A percentile compares a stretch with the other conserved stretches of the same genome.
Evolutionary conservation across 2,113 vertebrate genomes (phyloP).

Genomic region (Tychaedon coryphoeus): DNA sequence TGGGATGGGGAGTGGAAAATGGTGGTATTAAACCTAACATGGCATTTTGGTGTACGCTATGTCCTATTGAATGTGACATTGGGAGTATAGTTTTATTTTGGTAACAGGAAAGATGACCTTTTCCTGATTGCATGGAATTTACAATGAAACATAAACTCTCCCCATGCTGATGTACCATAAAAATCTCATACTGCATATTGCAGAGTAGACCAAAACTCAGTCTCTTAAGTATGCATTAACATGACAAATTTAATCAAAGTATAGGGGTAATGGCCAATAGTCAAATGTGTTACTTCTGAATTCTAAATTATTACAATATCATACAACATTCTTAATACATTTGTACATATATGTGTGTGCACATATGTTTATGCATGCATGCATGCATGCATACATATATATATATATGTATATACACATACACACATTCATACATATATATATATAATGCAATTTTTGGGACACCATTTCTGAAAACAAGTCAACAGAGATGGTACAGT

Average conservation of each 20-base stretch:
- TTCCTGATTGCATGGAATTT: neutral
- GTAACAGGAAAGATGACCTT: neutral
- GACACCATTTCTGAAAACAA: neutral
- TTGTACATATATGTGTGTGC: neutral
- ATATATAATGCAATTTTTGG: neutral
- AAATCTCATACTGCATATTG: neutral
- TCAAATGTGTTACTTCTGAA: neutral
- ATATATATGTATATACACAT: no score
- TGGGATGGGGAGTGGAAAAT: fast-evolving
- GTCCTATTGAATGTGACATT: neutral
- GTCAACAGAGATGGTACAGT: neutral
- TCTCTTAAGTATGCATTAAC: neutral
- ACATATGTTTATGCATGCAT: no score
- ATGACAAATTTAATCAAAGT: neutral
- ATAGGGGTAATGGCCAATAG: neutral
- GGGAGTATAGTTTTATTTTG: neutral
- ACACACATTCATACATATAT: no score
- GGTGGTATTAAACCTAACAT: neutral
- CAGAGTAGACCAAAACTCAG: neutral
- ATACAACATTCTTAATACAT: neutral
- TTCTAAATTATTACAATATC: neutral
- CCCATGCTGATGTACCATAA: neutral
- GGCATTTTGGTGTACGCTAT: neutral
- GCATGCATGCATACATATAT: no score
- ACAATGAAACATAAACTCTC: neutral